Base-by-base conservation (phyloP, 2,888 invertebrate species). In the Ryuthela nishihirai region DNA sequence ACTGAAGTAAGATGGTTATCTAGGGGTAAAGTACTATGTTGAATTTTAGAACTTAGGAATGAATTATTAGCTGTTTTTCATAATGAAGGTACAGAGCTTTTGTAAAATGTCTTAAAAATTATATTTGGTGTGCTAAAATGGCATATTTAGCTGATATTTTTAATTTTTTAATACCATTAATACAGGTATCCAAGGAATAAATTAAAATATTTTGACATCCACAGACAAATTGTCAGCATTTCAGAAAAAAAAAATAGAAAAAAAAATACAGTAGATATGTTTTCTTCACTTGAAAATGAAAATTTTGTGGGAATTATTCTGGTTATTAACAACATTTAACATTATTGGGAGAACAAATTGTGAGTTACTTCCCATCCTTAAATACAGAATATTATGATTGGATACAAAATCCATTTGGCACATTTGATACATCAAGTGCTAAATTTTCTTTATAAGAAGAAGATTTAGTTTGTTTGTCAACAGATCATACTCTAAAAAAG, bases 191-290 rank as follows among this genome's bases (percentile, higher is more conserved):
- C 10, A 29, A 29, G 38, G 15, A 38, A 38, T 17, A 17, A 38
- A 38, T 38, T 3, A 38, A 38, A 38, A 38, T 38, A 38, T 20
- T 38, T 38, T 38, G 10, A n/a, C 15, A 38, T 3, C 20, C 15
- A n/a, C 17, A 4, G 17, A 2, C n/a, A 34, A n/a, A 38, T 20
- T 38, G 4, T 17, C 15, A 38, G 38, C 2, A 38, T 38, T 38
- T 3, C 2, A 17, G 10, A 38, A 38, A 38, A 38, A 38, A 38
- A 18, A 18, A 18, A n/a, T 38, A 17, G 4, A 15, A 2, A 20
- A n/a, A 38, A 38, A 38, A 38, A 38, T 38, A 4, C 38, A 38
- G 4, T 38, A n/a, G 38, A 15, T 15, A 36, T 36, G 36, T 36
- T 12, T n/a, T n/a, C n/a, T n/a, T n/a, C n/a, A n/a, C n/a, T n/a